phyloP scores from a whole-genome alignment of 2,797 vertebrate species.

The Allobates femoralis region DNA sequence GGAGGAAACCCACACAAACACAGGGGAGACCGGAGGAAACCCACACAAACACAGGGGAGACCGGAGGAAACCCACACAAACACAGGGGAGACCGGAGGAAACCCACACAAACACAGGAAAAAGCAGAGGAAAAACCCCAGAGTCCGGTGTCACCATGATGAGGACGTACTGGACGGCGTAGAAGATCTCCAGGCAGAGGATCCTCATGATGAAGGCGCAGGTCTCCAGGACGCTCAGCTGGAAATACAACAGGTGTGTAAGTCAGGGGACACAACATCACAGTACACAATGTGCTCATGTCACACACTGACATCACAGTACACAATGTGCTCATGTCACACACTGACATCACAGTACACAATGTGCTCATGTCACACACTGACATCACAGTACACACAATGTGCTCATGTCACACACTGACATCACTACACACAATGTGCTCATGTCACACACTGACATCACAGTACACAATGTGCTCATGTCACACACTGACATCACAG shows the following conservation, averaged over 20 bases:
- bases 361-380: slow-evolving; percentile 56
- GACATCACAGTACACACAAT: too few species aligned
- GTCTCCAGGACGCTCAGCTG: slow-evolving; percentile 95
- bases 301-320: slow-evolving; percentile 86
- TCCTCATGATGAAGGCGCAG: slow-evolving; percentile 97
- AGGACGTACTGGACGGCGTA: slow-evolving; percentile 94
- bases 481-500: slow-evolving; percentile 83
- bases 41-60: too few species aligned
- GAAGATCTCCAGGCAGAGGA: slow-evolving; percentile 96
- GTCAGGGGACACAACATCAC: slow-evolving; percentile 12
- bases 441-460: slow-evolving; percentile 80
- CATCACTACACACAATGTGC: too few species aligned
- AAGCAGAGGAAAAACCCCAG: too few species aligned
- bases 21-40: too few species aligned
- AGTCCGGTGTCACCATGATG: not conserved
- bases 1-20: too few species aligned
- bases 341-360: slow-evolving; percentile 92
- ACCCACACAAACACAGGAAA: too few species aligned
- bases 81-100: too few species aligned
- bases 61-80: too few species aligned
- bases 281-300: not conserved
- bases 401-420: slow-evolving; percentile 69
- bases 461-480: too few species aligned
- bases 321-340: too few species aligned
- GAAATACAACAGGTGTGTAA: slow-evolving; percentile 42